A percentile compares a stretch with the other conserved stretches of the same genome.
Evolutionary conservation across 2,888 invertebrate species (phyloP).

Genomic region (Luperina testacea): DNA sequence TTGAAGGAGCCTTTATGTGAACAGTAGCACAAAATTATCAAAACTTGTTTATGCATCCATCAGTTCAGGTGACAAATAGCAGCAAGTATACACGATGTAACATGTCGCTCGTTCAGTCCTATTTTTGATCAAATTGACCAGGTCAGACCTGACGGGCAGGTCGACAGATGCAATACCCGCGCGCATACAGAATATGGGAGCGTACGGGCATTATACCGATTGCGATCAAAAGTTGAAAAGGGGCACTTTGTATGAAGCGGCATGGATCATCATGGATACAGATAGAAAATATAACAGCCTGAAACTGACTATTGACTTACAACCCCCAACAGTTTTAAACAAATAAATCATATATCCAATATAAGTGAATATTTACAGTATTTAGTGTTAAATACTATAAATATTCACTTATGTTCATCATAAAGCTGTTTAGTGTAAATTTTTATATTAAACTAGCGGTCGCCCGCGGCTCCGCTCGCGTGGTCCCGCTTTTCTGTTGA

Average conservation of each 20-base stretch:
- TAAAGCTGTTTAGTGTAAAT: constrained; percentile 7
- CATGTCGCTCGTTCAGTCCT: neutral
- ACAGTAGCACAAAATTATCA: neutral
- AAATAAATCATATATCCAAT: neutral
- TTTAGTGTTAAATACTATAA: neutral
- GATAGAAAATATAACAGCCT: neutral
- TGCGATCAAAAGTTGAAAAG: constrained; percentile 11
- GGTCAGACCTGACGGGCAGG: neutral
- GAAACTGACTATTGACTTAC: neutral
- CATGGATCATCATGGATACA: neutral
- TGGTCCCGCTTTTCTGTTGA: too few relatives aligned
- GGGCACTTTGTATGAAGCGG: constrained; percentile 26
- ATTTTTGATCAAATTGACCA: constrained; percentile 19
- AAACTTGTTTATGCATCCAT: neutral
- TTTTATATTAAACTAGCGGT: neutral
- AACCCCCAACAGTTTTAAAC: neutral
- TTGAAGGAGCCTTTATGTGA: neutral
- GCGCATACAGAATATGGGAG: neutral
- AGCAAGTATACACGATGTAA: neutral
- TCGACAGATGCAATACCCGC: constrained; percentile 7
- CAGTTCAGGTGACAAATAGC: neutral
- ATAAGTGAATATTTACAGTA: neutral
- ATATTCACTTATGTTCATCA: neutral
- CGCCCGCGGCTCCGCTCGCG: too few relatives aligned
- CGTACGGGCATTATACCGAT: constrained; percentile 1